phyloP scores from a whole-genome alignment of 2,797 vertebrate species.

The Cuniculus paca region DNA sequence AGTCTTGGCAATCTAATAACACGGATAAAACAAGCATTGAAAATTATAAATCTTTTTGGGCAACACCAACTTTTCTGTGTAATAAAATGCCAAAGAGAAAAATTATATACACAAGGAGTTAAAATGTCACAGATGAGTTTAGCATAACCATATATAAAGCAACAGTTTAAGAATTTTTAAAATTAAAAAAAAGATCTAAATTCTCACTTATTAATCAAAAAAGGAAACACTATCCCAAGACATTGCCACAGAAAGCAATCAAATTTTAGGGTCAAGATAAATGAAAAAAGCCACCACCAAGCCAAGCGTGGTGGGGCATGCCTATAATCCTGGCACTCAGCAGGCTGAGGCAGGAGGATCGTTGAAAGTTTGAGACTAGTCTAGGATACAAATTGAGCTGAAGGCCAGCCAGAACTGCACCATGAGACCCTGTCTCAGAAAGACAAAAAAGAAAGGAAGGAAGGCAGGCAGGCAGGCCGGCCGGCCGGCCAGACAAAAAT shows the following conservation, averaged over 20 bases:
- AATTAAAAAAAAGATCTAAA: neutral
- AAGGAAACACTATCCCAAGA: neutral
- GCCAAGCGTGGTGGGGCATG: too few species aligned
- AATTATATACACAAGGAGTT: neutral
- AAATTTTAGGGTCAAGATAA: neutral
- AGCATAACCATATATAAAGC: neutral
- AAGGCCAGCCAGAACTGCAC: too few species aligned
- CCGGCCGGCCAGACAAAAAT: constrained; percentile 5
- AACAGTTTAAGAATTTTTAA: neutral
- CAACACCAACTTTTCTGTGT: neutral
- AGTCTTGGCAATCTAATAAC: neutral
- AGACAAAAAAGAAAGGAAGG: neutral
- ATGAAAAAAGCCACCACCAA: too few species aligned
- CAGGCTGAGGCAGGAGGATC: too few species aligned
- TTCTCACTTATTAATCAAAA: neutral
- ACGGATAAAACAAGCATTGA: neutral
- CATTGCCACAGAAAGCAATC: neutral
- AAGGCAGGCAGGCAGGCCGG: too few species aligned
- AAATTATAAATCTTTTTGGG: constrained; percentile 4
- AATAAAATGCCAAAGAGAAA: constrained; percentile 59
- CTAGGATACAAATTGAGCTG: too few species aligned
- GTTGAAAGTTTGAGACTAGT: too few species aligned
- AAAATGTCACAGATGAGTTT: constrained; percentile 13
- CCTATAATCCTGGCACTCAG: too few species aligned
- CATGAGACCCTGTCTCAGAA: too few species aligned